Base-by-base conservation (phyloP, 2,797 vertebrate species). In the Esox lucius region DNA sequence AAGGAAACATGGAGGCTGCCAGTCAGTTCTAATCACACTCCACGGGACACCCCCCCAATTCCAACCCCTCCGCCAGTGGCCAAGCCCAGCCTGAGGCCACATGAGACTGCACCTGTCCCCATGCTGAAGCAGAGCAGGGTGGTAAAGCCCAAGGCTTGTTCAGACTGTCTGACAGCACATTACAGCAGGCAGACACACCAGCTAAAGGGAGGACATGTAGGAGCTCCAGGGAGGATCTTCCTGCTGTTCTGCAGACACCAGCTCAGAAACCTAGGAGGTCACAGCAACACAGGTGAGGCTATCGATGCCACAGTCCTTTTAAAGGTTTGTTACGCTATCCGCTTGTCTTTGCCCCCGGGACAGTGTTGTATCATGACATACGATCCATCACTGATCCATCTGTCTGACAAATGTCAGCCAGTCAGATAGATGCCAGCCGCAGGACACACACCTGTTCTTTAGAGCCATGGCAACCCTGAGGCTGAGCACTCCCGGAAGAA, bases 181-280 rank as follows among this genome's bases (percentile, higher is more conserved):
- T 31, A 33, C 72, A 74, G 39, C 56, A 61, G 62, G 68, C 80
- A 85, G n/a, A 84, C 79, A 86, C 78, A 75, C 72, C 83, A 76
- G 77, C 24, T 48, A 48, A 76, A 67, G 48, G 51, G 42, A 71
- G 78, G 92, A 93, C 24, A 71, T 70, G 78, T 92, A 93, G 96
- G 95, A 70, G 65, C 68, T 82, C 90, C n/a, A 22, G 49, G 89
- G 93, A 97, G 96, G 95, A 96, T 96, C 92, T 93, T 95, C 92
- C 91, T 95, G 78, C 90, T 95, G 89, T 94, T 96, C 96, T 4
- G 89, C 80, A 0, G 95, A 93, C 78, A 87, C 91, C 90, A 94
- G 86, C 81, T 82, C 68, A 13, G 15, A 83, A 80, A 90, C 91
- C 96, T 98, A 89, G 80, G 77, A 51, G 80, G 88, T 81, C 46